Evolutionary conservation across 2,888 invertebrate genomes (phyloP), one percentile per base, ranked within the genome.

Genomic region (Mantis religiosa): DNA sequence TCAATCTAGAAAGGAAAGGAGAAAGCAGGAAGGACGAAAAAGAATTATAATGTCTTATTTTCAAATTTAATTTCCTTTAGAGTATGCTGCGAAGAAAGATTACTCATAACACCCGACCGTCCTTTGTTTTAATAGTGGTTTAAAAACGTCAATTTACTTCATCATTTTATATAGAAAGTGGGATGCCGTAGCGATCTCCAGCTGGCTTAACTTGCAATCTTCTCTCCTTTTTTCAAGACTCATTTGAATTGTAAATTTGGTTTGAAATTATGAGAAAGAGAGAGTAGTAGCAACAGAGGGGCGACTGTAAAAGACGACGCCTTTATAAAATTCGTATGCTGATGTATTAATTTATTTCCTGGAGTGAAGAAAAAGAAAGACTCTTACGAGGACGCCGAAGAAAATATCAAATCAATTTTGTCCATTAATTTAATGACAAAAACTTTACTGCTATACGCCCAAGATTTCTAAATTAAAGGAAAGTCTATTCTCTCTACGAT

Each of bases 241-340:
- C 71, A 87, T 89, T 87, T 89, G 87, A 89, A 89, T 89, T 89
- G 89, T 82, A 89, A 89, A 89, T 89, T 83, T 82, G 30, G 85
- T 88, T 88, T 47, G 85, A 85, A 85, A 54, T 85, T 85, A 85
- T 85, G 85, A 54, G 85, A 71, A 71, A 71, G 54, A 71, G 54
- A 71, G 54, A 54, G 28, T 71, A 54, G 25, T 81, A 28, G 85
- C 54, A 85, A 12, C 28, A 54, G 85, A 85, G 27, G 47, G 85
- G 28, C 28, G 54, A n/a, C 41, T 41, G 28, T 14, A 27, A 54
- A 9, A 28, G 54, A 85, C 27, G 47, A 54, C 27, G 41, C 15
- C 85, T 85, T 85, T 85, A 85, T 85, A 85, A 85, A 85, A 85
- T 85, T 85, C 85, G 71, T 86, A 86, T 86, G 86, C 86, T 86